Evolutionary conservation across 1,140 invertebrate genomes (phyloP).

Genomic region (Atta texana): DNA sequence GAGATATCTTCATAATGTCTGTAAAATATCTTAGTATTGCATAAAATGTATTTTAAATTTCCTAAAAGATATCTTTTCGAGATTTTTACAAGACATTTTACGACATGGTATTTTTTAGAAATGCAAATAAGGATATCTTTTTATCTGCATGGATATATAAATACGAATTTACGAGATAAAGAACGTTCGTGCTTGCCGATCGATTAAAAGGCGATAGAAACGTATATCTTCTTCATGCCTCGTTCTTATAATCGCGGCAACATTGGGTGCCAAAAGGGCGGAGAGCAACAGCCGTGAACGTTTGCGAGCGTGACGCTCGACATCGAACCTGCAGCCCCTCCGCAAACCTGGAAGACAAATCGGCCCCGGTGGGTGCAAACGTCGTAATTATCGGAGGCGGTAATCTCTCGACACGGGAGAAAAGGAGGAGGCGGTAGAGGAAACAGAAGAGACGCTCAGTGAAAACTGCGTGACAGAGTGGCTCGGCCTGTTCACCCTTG

Average conservation of each 20-base stretch:
- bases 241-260: slow-evolving; percentile 30
- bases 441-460: slow-evolving; percentile 75
- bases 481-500: slow-evolving; percentile 76
- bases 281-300: slow-evolving; percentile 62
- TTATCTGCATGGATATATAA: too few species aligned
- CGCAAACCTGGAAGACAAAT: slow-evolving; percentile 79
- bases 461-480: slow-evolving; percentile 79
- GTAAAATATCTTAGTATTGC: too few species aligned
- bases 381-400: slow-evolving; percentile 80
- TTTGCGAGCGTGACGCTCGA: slow-evolving; percentile 66
- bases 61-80: too few species aligned
- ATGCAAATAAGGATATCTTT: too few species aligned
- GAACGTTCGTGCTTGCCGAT: slow-evolving; percentile 6
- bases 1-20: too few species aligned
- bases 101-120: too few species aligned
- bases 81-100: too few species aligned
- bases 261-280: slow-evolving; percentile 37
- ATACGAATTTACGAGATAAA: neutral
- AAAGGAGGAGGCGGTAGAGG: slow-evolving; percentile 51
- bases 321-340: slow-evolving; percentile 69
- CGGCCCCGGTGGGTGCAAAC: slow-evolving; percentile 79
- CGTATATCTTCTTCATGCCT: neutral
- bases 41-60: too few species aligned
- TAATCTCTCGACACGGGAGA: slow-evolving; percentile 77
- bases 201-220: neutral